Base-by-base conservation (phyloP, 2,888 invertebrate genomes). In the Pyrrhosoma nymphula region DNA sequence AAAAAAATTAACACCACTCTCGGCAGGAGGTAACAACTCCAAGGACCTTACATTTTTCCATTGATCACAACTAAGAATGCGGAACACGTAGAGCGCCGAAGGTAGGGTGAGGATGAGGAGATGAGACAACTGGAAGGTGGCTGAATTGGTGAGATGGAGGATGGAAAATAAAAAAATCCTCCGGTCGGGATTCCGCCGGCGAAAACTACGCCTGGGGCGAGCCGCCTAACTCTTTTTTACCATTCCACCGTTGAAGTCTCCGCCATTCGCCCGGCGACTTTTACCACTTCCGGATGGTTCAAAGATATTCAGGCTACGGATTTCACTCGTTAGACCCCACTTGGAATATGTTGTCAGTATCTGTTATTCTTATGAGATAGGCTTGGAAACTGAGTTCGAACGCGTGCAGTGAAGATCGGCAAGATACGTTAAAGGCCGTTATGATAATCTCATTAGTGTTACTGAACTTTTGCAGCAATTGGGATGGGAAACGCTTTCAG, bases 201-300 rank as follows among this genome's bases (percentile, higher is more conserved):
- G 47, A 60, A 60, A n/a, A 56, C 55, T 16, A 0, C 23, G 10
- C 20, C n/a, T 47, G 47, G 47, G 56, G n/a, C n/a, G n/a, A 26
- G 10, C 47, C 89, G 20, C 47, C 56, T 55, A 47, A 55, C 16
- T 23, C 26, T 55, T n/a, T n/a, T 56, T 89, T 55, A n/a, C 26
- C 89, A 89, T 56, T 55, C 89, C 55, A 47, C n/a, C 89, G 89
- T 89, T 89, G 89, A 89, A 89, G 89, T 89, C 89, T 89, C 56
- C n/a, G 14, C 89, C n/a, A 16, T 26, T 0, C 14, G 30, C 16
- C 35, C 35, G 35, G 35, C 35, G 69, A 82, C 82, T 82, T 1
- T 35, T 60, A 60, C 14, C n/a, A 47, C 26, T 26, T 56, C 16
- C 56, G 89, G 6, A 89, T 89, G 47, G 4, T 89, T 56, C 16